Conservation (phyloP, 2,888 invertebrate species). For the Zaprionus bogoriensis region DNA sequence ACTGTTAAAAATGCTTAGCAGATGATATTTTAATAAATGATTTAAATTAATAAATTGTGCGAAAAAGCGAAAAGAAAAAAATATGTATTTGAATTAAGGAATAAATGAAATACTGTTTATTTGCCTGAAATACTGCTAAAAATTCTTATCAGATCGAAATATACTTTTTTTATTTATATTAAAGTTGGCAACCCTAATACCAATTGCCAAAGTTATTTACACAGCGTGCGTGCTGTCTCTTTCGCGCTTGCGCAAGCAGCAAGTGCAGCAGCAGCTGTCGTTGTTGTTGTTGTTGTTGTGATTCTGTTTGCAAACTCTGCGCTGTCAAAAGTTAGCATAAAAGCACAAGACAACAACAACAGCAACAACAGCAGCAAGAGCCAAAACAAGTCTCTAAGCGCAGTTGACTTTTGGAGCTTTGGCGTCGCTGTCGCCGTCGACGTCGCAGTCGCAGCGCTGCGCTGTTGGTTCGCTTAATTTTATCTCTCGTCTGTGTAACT, state of each 20-base stretch:
- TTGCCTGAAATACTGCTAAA: too few species aligned
- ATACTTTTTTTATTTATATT: too few species aligned
- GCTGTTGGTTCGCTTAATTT: slow-evolving; percentile 36
- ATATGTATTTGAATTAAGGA: too few species aligned
- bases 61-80: too few species aligned
- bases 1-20: too few species aligned
- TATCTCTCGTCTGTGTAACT: slow-evolving; percentile 56
- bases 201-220: slow-evolving; percentile 62
- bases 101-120: too few species aligned
- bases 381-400: slow-evolving; percentile 52
- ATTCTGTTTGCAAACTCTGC: slow-evolving; percentile 42
- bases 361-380: slow-evolving; percentile 7
- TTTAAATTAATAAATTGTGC: too few species aligned
- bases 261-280: slow-evolving; percentile 40
- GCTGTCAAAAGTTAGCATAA: slow-evolving; percentile 51
- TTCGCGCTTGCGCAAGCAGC: slow-evolving; percentile 36
- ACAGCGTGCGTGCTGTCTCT: background rate
- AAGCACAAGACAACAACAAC: slow-evolving; percentile 25
- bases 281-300: slow-evolving; percentile 37
- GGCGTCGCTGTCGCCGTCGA: slow-evolving; percentile 1
- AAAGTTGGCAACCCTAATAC: too few species aligned
- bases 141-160: too few species aligned
- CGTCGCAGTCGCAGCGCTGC: slow-evolving; percentile 14
- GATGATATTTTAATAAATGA: too few species aligned
- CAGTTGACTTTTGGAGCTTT: slow-evolving; percentile 43